Percentiles rank a stretch among this genome's conserved stretches.
phyloP scores from a whole-genome alignment of 2,113 vertebrate species.

The Python bivittatus region DNA sequence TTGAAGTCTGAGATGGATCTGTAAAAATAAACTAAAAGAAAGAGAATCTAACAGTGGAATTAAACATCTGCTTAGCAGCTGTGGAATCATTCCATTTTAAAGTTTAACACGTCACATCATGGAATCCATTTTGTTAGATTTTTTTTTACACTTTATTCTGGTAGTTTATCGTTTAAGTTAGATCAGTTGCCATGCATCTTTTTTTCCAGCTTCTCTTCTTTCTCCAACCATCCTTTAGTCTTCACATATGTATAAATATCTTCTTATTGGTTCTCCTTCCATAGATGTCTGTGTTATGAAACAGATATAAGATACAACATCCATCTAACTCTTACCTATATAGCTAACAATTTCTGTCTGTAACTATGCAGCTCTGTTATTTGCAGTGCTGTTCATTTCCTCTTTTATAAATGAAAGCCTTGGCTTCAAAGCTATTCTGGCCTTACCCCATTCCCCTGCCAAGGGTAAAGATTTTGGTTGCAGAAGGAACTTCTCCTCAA shows the following conservation, averaged over 20 bases:
- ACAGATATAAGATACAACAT: background rate
- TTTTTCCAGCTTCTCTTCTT: background rate
- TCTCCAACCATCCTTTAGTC: background rate
- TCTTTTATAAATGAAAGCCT: background rate
- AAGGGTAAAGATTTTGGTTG: background rate
- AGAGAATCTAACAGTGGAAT: conserved; percentile 1
- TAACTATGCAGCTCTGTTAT: background rate
- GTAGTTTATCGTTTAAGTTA: background rate
- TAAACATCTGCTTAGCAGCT: conserved; percentile 30
- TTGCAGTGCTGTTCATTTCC: background rate
- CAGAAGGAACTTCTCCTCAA: background rate
- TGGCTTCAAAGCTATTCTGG: background rate
- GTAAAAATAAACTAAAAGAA: conserved; percentile 19
- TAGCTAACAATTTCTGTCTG: background rate
- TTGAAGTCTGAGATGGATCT: conserved; percentile 2
- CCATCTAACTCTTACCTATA: no score
- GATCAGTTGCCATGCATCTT: background rate
- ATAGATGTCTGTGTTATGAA: background rate
- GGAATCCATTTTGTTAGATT: background rate
- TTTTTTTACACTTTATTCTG: background rate
- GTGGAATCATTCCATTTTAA: background rate
- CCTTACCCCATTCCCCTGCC: background rate
- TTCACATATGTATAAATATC: background rate
- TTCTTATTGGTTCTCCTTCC: background rate
- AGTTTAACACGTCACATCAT: background rate